Percentiles rank a stretch among this genome's conserved stretches.
phyloP scores from a whole-genome alignment of 2,113 vertebrate species.

The Pterophyllum scalare region DNA sequence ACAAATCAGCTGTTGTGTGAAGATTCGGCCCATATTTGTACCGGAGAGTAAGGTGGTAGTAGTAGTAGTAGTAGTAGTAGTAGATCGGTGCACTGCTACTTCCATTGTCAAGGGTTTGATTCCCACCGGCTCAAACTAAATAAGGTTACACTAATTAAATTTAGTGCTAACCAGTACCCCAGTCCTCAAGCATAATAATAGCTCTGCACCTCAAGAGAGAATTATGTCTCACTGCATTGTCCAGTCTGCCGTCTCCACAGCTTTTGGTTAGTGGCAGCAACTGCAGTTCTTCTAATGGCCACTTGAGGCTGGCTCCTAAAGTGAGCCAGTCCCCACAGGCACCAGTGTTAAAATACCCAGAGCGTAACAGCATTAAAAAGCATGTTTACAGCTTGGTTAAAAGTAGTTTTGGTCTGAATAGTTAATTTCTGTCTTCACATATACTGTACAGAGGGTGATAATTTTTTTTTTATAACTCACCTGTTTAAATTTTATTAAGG shows the following conservation, averaged over 20 bases:
- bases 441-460: background rate
- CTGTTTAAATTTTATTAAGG: background rate
- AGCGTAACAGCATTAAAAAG: background rate
- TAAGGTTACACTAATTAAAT: constrained; percentile 59
- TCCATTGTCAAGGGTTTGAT: constrained; percentile 28
- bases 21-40: background rate
- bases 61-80: too few species aligned
- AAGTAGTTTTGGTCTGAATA: background rate
- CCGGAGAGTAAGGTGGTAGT: background rate
- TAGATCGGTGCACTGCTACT: background rate
- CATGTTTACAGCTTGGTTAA: background rate
- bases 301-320: background rate
- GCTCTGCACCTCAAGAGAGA: background rate
- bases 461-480: too few species aligned
- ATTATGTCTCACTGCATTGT: background rate
- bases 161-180: background rate
- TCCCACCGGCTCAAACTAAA: constrained; percentile 47
- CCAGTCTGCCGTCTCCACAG: too few species aligned
- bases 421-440: background rate
- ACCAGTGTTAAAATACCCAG: background rate
- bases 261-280: background rate
- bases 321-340: background rate
- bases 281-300: background rate
- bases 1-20: background rate
- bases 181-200: background rate